Evolutionary conservation across 2,888 invertebrate genomes (phyloP), one percentile per base, ranked within the genome.

Genomic region (Rotaria macrura): DNA sequence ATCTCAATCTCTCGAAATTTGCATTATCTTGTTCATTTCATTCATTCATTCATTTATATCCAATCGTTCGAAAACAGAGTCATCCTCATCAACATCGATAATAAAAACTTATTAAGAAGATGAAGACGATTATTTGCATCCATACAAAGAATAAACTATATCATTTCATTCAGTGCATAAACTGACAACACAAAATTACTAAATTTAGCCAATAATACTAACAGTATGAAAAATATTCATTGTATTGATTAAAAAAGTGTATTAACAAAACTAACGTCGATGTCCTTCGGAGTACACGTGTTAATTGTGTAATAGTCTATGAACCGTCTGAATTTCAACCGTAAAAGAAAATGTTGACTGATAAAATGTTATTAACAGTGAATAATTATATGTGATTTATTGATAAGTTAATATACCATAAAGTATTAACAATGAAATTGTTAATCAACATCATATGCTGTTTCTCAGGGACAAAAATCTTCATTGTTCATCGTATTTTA

Each of bases 111-210:
- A 12, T 38, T 2, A n/a, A 84, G 38, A 0, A 12, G 12, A 25
- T 57, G n/a, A 47, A 57, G 47, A 9, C 55, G 52, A 9, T 20
- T 6, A 25, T 57, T 52, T 17, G 57, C 84, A 29, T 34, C 55
- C 52, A 54, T 84, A 57, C 84, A 84, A 40, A 57, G 84, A n/a
- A 84, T 84, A 14, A 65, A 14, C 47, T 57, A 84, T n/a, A 84
- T 84, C 0, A 84, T 84, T 9, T 84, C 84, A n/a, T 84, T 57
- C 84, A 84, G 55, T 29, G 55, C 57, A 38, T 84, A 84, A 47
- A 38, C 47, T 23, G 84, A 57, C 55, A 57, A 43, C 10, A 79
- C 43, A 40, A 12, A 84, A 40, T 84, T 84, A 20, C 84, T 52
- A 10, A 2, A 12, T 38, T 43, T 55, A 23, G 54, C 52, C 12